Evolutionary conservation across 2,888 invertebrate genomes (phyloP), one percentile per base, ranked within the genome.

Genomic region (Synanthedon tipuliformis): DNA sequence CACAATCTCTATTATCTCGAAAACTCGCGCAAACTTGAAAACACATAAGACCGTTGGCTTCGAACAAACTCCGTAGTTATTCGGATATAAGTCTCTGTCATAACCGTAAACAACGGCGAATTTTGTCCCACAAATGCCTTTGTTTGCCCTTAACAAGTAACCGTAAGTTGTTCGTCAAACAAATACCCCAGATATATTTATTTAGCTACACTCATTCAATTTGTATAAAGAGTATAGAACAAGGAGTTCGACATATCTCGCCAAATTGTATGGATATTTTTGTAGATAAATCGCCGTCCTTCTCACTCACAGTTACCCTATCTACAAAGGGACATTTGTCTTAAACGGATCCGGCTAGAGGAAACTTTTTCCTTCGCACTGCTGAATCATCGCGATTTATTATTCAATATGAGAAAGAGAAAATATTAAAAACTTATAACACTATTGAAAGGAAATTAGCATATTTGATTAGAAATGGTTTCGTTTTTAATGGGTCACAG

Each of bases 181-280:
- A 80, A 81, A 83, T 80, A 81, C 73, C 70, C 69, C 51, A 53
- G 78, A 83, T 84, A 81, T 82, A 82, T 83, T 73, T 82, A 82
- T 83, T 73, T 73, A 68, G 68, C 76, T 73, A 76, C 75, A 81
- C 79, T 81, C 76, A 78, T 82, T 81, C 83, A 83, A 85, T 86
- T 85, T 81, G 70, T 75, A 75, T 73, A 81, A 82, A 85, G 82
- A 84, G 78, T 76, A 71, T 74, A 72, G 77, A 79, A 74, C 75
- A 74, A 77, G 75, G 75, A 81, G 72, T 84, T 85, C 81, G 81
- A 83, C 78, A 64, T 76, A 74, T 75, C 73, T 67, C 68, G 75
- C 74, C 73, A 81, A 81, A 82, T 81, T 81, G 80, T 81, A 81
- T 78, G 79, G 80, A 80, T 83, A 81, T 86, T 84, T 82, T 34